These are phyloP conservation scores for Lottia scabra DNA, from an alignment of 2,888 invertebrate genomes.

Conservation along the genomic window DNA sequence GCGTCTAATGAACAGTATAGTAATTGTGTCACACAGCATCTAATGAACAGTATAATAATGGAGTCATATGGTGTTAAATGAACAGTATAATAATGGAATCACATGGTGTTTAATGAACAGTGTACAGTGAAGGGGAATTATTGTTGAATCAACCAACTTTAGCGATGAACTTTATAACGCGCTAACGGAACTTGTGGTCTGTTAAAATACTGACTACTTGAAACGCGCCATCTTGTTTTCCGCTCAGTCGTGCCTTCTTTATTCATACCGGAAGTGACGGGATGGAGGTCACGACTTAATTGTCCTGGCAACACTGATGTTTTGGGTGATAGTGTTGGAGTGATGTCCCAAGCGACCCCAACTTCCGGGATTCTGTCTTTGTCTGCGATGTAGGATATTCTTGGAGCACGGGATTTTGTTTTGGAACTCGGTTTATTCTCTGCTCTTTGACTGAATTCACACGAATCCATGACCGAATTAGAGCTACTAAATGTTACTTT, in stretches of 20 bases:
- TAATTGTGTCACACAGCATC: too few relatives aligned
- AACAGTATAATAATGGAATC: too few relatives aligned
- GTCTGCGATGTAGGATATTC: constrained; percentile 15
- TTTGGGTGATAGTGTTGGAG: background rate
- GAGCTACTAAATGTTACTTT: background rate
- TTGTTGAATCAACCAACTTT: too few relatives aligned
- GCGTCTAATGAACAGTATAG: too few relatives aligned
- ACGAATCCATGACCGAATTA: background rate
- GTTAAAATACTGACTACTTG: background rate
- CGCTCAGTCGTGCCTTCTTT: constrained; percentile 29
- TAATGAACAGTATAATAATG: too few relatives aligned
- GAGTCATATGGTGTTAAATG: too few relatives aligned
- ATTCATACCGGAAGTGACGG: constrained; percentile 32
- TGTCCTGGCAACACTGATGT: background rate
- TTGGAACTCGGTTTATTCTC: background rate
- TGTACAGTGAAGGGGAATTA: too few relatives aligned
- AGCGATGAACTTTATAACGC: background rate
- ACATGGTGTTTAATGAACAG: too few relatives aligned
- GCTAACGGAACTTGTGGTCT: background rate
- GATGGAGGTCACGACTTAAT: constrained; percentile 25
- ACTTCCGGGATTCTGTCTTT: constrained; percentile 19
- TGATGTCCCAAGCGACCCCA: constrained; percentile 27
- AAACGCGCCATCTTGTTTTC: constrained; percentile 30
- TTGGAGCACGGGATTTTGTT: background rate
- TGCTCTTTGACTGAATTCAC: background rate